Base-by-base conservation (phyloP, 2,888 invertebrate genomes). In the Callosobruchus maculatus region DNA sequence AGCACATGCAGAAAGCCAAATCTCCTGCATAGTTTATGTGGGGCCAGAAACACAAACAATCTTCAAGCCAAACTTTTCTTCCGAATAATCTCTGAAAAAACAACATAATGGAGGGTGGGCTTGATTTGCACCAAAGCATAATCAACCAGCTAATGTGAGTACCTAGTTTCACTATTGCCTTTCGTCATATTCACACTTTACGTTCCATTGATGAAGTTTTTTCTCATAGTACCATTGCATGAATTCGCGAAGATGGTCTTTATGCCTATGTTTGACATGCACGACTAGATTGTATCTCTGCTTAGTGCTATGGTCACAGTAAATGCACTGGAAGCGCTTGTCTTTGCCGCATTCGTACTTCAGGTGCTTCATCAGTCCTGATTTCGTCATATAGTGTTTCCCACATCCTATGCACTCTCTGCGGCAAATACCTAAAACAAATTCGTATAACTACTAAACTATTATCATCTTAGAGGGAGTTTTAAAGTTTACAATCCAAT, bases 291-390 rank as follows among this genome's bases (percentile, higher is more conserved):
- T 81, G 72, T 84, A 83, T 22, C 81, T 82, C 70, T 82, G 74
- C 76, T 83, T 84, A 73, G 83, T 83, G 77, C 81, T 83, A 70
- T 83, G 81, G 4, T 83, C 83, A 78, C 84, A 84, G 26, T 83
- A 72, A 21, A 81, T 83, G 72, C 84, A 84, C 74, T 84, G 83
- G 73, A 82, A 83, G 20, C 82, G 73, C 66, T 82, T 80, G 68
- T 80, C 78, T 73, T 81, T 81, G 7, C 83, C 82, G 73, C 83
- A 83, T 75, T 83, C 83, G 30, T 31, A 31, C 26, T 31, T 22
- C 18, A 30, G 26, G 20, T 71, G 71, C 20, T 30, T 21, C 21
- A 71, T 71, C 31, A 71, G 21, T 20, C 21, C 21, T 2, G 49
- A 49, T 20, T 71, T 71, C 20, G 22, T 71, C 26, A 21, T 49